These are phyloP conservation scores for Urosaurus nigricauda DNA, from an alignment of 2,797 vertebrate species.

Conservation along the genomic window DNA sequence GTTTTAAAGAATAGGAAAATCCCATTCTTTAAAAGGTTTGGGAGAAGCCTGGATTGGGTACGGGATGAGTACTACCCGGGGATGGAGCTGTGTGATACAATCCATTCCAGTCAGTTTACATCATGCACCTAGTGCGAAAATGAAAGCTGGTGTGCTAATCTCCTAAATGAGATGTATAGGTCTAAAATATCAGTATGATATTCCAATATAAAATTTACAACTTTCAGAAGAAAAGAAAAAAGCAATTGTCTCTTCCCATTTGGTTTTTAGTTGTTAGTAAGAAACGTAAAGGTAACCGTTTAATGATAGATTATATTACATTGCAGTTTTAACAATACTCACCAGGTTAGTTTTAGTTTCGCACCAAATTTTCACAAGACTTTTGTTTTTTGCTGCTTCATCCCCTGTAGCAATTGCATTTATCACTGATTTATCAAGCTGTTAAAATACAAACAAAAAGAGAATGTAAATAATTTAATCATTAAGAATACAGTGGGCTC, in stretches of 20 bases:
- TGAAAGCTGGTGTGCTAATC: too few relatives aligned
- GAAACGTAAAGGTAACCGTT: not conserved
- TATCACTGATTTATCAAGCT: conserved; percentile 94
- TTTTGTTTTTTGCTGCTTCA: conserved; percentile 86
- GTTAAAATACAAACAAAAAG: conserved; percentile 24
- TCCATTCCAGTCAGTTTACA: too few relatives aligned
- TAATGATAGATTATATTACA: conserved; percentile 6
- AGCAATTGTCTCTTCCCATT: not conserved
- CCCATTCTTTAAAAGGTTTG: too few relatives aligned
- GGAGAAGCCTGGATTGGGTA: too few relatives aligned
- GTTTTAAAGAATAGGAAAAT: too few relatives aligned
- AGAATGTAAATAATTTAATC: not conserved
- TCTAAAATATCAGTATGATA: not conserved
- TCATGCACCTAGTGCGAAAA: too few relatives aligned
- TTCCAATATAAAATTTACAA: conserved; percentile 38
- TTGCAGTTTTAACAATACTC: conserved; percentile 66
- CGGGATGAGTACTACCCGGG: too few relatives aligned
- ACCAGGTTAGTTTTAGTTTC: conserved; percentile 82
- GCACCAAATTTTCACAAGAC: conserved; percentile 91
- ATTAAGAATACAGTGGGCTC: not conserved
- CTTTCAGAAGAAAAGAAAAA: not conserved
- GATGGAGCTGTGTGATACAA: too few relatives aligned
- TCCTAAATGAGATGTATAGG: conserved; percentile 27
- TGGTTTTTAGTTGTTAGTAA: too few relatives aligned
- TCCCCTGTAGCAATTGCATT: conserved; percentile 86